A percentile compares a stretch with the other conserved stretches of the same genome.
These are phyloP conservation scores for Brachionus manjavacas DNA, from an alignment of 1,140 invertebrate genomes.

Conservation along the genomic window DNA sequence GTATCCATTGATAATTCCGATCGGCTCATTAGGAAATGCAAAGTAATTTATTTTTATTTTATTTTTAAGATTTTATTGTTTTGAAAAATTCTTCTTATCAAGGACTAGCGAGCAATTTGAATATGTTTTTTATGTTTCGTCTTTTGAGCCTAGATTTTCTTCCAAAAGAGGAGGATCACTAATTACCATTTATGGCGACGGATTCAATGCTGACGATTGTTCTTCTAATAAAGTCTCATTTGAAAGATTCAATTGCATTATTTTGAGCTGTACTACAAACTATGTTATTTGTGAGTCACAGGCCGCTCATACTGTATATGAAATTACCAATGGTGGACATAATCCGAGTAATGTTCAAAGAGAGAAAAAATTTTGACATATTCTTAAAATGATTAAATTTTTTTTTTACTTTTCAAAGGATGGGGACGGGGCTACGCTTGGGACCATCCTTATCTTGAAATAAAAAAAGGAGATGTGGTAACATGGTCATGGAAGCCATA, in stretches of 20 bases:
- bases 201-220: constrained; percentile 45
- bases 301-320: constrained; percentile 45
- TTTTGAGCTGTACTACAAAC: constrained; percentile 44
- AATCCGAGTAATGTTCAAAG: constrained; percentile 45
- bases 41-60: not conserved
- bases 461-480: constrained; percentile 46
- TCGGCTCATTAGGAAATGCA: not conserved
- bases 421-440: constrained; percentile 25
- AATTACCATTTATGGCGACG: constrained; percentile 48
- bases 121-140: constrained; percentile 42
- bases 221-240: constrained; percentile 46
- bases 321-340: constrained; percentile 46
- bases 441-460: not conserved
- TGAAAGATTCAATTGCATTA: constrained; percentile 46
- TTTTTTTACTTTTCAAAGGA: not conserved
- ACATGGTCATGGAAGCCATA: constrained; percentile 47
- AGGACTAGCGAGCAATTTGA: not conserved
- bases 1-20: constrained; percentile 40
- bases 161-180: constrained; percentile 48
- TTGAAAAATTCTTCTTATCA: not conserved
- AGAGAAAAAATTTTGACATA: not conserved
- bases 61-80: not conserved
- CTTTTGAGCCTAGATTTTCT: not conserved
- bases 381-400: not conserved
- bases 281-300: constrained; percentile 47